phyloP scores from a whole-genome alignment of 1,140 invertebrate genomes.

The Micrasema longulum region DNA sequence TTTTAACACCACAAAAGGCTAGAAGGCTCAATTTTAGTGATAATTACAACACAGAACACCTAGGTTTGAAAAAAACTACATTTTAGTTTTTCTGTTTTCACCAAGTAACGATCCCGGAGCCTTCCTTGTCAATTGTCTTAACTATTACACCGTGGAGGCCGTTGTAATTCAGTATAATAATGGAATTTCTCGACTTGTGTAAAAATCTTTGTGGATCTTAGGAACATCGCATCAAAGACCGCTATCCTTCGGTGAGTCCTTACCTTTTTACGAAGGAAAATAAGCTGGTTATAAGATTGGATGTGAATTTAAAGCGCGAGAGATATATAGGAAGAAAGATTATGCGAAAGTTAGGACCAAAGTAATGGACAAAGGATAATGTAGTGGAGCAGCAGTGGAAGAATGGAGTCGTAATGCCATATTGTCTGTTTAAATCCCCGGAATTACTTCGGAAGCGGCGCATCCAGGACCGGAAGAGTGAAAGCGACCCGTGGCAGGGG shows the following conservation, averaged over 20 bases:
- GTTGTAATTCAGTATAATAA: too few relatives aligned
- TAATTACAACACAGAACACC: neutral
- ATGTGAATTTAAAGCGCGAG: neutral
- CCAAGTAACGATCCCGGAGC: too few relatives aligned
- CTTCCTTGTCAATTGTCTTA: too few relatives aligned
- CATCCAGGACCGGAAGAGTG: slow-evolving; percentile 7
- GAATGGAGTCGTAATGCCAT: slow-evolving; percentile 26
- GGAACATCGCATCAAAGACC: too few relatives aligned
- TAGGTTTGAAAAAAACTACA: neutral
- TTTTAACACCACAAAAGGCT: neutral
- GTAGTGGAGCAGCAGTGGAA: slow-evolving; percentile 21
- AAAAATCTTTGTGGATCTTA: too few relatives aligned
- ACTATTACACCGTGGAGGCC: too few relatives aligned
- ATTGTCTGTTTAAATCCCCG: slow-evolving; percentile 35
- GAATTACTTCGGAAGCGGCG: slow-evolving; percentile 32
- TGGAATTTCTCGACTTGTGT: too few relatives aligned
- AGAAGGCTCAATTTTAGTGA: neutral
- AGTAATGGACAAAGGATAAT: slow-evolving; percentile 36
- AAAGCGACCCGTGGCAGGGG: slow-evolving; percentile 6
- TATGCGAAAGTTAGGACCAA: slow-evolving; percentile 23
- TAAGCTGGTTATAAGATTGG: too few relatives aligned
- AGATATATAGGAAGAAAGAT: neutral
- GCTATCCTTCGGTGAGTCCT: too few relatives aligned
- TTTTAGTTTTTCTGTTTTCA: neutral
- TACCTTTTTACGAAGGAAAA: too few relatives aligned